Percentiles rank a stretch among this genome's conserved stretches.
Conservation (phyloP, 2,113 vertebrate species). For the Amazona vittata region DNA sequence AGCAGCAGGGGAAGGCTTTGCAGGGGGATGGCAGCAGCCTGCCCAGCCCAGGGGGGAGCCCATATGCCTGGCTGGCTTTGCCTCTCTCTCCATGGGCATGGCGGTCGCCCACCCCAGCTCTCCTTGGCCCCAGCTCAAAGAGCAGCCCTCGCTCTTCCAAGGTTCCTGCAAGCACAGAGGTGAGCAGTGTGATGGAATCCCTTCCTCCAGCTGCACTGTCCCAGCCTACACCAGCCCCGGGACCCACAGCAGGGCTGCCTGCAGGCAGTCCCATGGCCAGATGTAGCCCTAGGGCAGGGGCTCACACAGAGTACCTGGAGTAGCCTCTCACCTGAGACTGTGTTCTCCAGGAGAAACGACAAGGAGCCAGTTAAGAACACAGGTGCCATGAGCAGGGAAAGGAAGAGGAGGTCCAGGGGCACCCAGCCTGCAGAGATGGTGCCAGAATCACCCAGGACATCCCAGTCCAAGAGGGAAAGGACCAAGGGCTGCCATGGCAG, state of each 20-base stretch:
- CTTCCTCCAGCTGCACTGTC: background rate
- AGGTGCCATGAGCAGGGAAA: slow-evolving; percentile 78
- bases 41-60: slow-evolving; percentile 48
- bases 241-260: background rate
- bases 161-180: slow-evolving; percentile 58
- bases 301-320: background rate
- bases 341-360: slow-evolving; percentile 86
- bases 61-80: slow-evolving; percentile 9
- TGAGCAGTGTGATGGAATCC: background rate
- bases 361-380: slow-evolving; percentile 82
- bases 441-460: background rate
- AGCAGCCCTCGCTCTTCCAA: slow-evolving; percentile 75
- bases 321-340: slow-evolving; percentile 80
- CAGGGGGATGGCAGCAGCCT: slow-evolving; percentile 41
- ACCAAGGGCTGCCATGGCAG: background rate
- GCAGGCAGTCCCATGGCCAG: background rate
- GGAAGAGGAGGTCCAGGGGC: slow-evolving; percentile 77
- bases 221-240: background rate
- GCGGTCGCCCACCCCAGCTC: background rate
- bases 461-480: background rate
- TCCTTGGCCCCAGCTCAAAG: background rate
- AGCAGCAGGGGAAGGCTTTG: slow-evolving; percentile 64
- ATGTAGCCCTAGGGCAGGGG: background rate
- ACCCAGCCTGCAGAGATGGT: slow-evolving; percentile 70
- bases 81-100: background rate